phyloP scores from a whole-genome alignment of 2,888 invertebrate genomes.

The Diabrotica balteata region DNA sequence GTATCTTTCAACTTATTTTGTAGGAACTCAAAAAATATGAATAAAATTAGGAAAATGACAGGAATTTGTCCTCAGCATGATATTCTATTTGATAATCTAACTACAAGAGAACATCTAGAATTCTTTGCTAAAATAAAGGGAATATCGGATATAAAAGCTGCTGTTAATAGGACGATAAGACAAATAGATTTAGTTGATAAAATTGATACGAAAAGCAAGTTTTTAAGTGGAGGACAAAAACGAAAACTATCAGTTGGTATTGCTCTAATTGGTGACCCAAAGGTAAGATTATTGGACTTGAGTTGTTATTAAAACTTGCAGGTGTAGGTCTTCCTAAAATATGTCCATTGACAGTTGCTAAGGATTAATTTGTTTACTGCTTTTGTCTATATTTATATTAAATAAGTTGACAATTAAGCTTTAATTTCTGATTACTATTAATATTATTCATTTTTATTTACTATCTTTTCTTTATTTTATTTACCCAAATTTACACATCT shows the following conservation, averaged over 20 bases:
- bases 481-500: too few species aligned
- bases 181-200: slow-evolving; percentile 80
- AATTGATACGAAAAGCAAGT: slow-evolving; percentile 72
- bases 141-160: slow-evolving; percentile 65
- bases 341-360: too few species aligned
- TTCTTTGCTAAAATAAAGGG: slow-evolving; percentile 85
- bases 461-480: too few species aligned
- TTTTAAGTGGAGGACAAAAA: slow-evolving; percentile 87
- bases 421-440: too few species aligned
- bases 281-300: slow-evolving; percentile 61
- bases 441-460: too few species aligned
- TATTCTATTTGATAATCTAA: slow-evolving; percentile 79
- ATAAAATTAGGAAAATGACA: slow-evolving; percentile 79
- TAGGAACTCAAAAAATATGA: slow-evolving; percentile 78
- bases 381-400: too few species aligned
- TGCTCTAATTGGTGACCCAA: slow-evolving; percentile 86
- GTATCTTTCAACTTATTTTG: neutral
- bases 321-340: too few species aligned
- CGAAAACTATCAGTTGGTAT: slow-evolving; percentile 85
- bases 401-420: too few species aligned
- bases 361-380: too few species aligned
- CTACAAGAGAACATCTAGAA: slow-evolving; percentile 79
- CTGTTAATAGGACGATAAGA: slow-evolving; percentile 72
- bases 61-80: slow-evolving; percentile 90
- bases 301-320: too few species aligned